These are phyloP conservation scores for Chorisops tibialis DNA, from an alignment of 2,888 invertebrate species.

Conservation along the genomic window DNA sequence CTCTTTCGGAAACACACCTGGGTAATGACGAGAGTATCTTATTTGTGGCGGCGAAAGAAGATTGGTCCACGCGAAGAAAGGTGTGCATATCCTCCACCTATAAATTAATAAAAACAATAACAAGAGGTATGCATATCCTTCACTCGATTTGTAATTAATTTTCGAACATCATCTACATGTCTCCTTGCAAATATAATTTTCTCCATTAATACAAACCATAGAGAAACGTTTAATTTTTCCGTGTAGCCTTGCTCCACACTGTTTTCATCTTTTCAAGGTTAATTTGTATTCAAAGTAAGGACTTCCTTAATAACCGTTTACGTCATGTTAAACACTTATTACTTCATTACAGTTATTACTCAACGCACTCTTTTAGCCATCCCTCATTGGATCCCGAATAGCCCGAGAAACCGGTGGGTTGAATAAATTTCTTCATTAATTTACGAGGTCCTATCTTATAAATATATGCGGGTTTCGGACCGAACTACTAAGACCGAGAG, in stretches of 20 bases:
- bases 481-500: neutral
- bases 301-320: constrained; percentile 39
- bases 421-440: constrained; percentile 40
- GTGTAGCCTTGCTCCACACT: neutral
- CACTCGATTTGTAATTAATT: neutral
- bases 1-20: neutral
- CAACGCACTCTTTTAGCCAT: constrained; percentile 9
- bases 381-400: neutral
- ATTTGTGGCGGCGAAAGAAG: neutral
- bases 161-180: too few relatives aligned
- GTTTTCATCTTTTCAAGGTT: neutral
- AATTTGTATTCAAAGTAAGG: constrained; percentile 40
- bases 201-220: too few relatives aligned
- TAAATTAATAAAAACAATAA: neutral
- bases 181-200: too few relatives aligned
- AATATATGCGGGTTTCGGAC: neutral
- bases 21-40: neutral
- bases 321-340: constrained; percentile 41
- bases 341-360: constrained; percentile 40
- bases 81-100: neutral
- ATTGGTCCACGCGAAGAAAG: too few relatives aligned
- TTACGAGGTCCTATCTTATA: constrained; percentile 27
- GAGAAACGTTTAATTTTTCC: neutral
- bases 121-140: neutral
- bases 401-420: constrained; percentile 16